Evolutionary conservation across 2,888 invertebrate species (phyloP), one percentile per base, ranked within the genome.

Genomic region (Metallyticus violacea): DNA sequence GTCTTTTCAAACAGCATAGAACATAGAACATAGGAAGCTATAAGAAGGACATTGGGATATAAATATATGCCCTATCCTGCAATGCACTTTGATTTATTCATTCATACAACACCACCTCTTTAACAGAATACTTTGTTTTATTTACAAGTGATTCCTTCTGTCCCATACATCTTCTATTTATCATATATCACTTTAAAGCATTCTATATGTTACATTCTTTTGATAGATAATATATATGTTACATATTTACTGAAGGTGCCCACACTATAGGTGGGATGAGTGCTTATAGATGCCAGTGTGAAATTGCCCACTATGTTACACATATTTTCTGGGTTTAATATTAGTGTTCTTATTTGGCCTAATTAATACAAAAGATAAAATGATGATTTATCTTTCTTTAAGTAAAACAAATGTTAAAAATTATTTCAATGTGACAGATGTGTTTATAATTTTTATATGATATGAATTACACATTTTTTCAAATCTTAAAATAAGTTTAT

Each of bases 101-200:
- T 22, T 15, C 40, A 62, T 62, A 62, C 40, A n/a, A n/a, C n/a
- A 62, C 40, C 40, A 62, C 15, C 40, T 62, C 40, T 81, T 81
- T 81, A 81, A n/a, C 30, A 81, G 81, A 81, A 81, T 81, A 81
- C 30, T 81, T 81, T 6, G 40, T n/a, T 81, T 81, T 81, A 81
- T 81, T 81, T 81, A 81, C 81, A 81, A 25, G 26, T 81, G n/a
- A 25, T 80, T 80, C 78, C 25, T n/a, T 78, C 30, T 15, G 7
- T 81, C 40, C n/a, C 40, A 62, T 62, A 62, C 40, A 62, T 9
- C 40, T 62, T 62, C 40, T 40, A 9, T 40, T 9, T 40, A 40
- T 40, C 40, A 62, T 62, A 15, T 62, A 62, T 62, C 40, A 62
- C 40, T 62, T 15, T 62, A 62, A 62, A 62, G 40, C 40, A 62